Conservation (phyloP, 2,797 vertebrate genomes). For the Gymnothorax javanicus region DNA sequence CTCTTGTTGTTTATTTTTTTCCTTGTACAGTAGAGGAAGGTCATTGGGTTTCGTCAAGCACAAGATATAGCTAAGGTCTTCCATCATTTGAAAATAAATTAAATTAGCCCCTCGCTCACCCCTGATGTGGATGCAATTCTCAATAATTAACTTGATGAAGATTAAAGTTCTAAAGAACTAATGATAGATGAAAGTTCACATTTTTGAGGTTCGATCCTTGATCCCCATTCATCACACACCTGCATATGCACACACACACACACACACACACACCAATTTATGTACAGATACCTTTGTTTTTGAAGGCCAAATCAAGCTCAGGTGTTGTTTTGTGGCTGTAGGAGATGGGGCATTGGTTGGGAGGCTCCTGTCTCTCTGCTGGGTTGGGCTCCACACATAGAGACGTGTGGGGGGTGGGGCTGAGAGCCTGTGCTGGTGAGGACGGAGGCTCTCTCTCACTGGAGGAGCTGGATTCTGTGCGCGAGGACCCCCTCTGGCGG, state of each 20-base stretch:
- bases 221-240: background rate
- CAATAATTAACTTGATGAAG: background rate
- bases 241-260: background rate
- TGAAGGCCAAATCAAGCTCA: slow-evolving; percentile 66
- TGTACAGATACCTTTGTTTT: slow-evolving; percentile 69
- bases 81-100: background rate
- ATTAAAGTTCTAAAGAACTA: background rate
- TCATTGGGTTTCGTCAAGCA: background rate
- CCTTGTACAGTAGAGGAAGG: background rate
- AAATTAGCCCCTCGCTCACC: background rate
- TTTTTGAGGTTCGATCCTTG: background rate
- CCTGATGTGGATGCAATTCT: background rate
- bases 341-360: slow-evolving; percentile 61
- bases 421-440: slow-evolving; percentile 46
- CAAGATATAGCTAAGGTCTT: background rate
- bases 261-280: background rate
- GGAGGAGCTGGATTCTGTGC: slow-evolving; percentile 64
- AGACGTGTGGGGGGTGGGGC: slow-evolving; percentile 51
- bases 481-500: slow-evolving; percentile 44
- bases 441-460: slow-evolving; percentile 68
- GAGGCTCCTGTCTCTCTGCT: slow-evolving; percentile 55
- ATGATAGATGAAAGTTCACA: background rate
- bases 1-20: background rate
- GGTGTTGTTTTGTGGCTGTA: slow-evolving; percentile 74
- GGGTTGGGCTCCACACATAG: slow-evolving; percentile 38